These are phyloP conservation scores for Rana temporaria DNA, from an alignment of 2,113 vertebrate genomes.

Conservation along the genomic window DNA sequence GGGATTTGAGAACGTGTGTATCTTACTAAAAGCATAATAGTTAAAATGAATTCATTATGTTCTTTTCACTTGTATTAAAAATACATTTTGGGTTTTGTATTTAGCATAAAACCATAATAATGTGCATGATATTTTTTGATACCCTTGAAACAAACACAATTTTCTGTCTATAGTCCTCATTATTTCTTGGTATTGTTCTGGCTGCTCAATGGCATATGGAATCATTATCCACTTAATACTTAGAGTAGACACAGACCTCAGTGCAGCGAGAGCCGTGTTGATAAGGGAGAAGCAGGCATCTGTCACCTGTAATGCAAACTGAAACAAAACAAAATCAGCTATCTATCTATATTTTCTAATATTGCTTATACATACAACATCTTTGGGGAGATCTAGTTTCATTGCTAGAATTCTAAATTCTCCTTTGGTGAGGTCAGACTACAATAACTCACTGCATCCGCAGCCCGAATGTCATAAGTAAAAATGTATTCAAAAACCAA, in stretches of 20 bases:
- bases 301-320: conserved; percentile 56
- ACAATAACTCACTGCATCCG: conserved; percentile 25
- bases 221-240: conserved; percentile 68
- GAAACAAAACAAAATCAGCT: conserved; percentile 26
- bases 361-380: conserved; percentile 6
- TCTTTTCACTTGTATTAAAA: conserved; percentile 30
- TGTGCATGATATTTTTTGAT: conserved; percentile 60
- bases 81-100: conserved; percentile 46
- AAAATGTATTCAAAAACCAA: conserved; percentile 48
- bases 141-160: conserved; percentile 60
- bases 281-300: conserved; percentile 50
- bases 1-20: background rate
- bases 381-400: conserved; percentile 42
- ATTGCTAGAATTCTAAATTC: conserved; percentile 22
- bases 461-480: conserved; percentile 35
- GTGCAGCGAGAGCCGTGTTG: background rate
- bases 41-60: background rate
- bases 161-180: conserved; percentile 54
- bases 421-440: conserved; percentile 42
- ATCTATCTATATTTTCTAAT: conserved; percentile 35
- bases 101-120: conserved; percentile 60
- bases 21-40: conserved; percentile 3
- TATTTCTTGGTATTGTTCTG: conserved; percentile 63
- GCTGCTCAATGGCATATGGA: conserved; percentile 60
- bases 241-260: conserved; percentile 54